Percentiles rank a stretch among this genome's conserved stretches.
Conservation (phyloP, 1,140 invertebrate genomes). For the Coelopa frigida region DNA sequence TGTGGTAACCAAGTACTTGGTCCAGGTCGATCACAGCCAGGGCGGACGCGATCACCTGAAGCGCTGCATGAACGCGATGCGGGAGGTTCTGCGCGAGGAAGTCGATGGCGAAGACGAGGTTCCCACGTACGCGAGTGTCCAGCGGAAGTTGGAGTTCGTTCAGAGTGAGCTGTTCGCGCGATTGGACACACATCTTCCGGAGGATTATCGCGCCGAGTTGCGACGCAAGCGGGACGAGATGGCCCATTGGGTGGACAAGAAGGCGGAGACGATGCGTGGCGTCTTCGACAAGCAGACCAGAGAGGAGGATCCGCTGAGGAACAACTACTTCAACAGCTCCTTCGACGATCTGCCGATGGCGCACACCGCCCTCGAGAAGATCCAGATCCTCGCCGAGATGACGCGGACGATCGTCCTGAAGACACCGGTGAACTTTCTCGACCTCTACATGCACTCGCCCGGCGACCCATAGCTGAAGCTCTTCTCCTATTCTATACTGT, state of each 20-base stretch:
- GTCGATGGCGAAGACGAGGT: neutral
- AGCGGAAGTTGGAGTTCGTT: neutral
- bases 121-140: neutral
- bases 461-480: too few relatives aligned
- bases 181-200: neutral
- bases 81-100: neutral
- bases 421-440: conserved; percentile 2
- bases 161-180: neutral
- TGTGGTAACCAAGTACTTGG: conserved; percentile 1
- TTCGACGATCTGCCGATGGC: conserved; percentile 3
- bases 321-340: conserved; percentile 1
- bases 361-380: neutral
- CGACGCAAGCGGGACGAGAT: neutral
- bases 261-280: neutral
- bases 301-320: neutral
- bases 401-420: neutral
- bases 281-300: neutral
- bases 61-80: conserved; percentile 3
- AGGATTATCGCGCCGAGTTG: neutral
- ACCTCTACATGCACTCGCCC: conserved; percentile 7
- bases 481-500: too few relatives aligned
- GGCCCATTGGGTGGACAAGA: neutral
- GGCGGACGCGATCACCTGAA: neutral
- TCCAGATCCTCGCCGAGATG: neutral
- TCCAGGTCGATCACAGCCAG: neutral